Base-by-base conservation (phyloP, 2,888 invertebrate species). In the Ophioninae sp. region DNA sequence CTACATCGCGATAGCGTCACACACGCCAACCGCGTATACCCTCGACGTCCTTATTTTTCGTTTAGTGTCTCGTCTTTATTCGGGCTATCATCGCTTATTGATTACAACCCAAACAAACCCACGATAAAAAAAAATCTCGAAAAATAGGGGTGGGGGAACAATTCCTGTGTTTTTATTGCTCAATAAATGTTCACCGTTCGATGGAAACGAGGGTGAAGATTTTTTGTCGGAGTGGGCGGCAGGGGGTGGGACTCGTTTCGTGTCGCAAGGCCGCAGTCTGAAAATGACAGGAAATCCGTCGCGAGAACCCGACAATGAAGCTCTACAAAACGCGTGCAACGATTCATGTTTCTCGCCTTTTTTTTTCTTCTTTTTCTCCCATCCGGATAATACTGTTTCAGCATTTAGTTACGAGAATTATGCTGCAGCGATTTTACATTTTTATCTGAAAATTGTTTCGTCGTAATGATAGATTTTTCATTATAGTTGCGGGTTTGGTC, bases 281-380 rank as follows among this genome's bases (percentile, higher is more conserved):
- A 84, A 84, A 79, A 82, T 84, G 81, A 84, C 84, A 76, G 79
- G 82, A 84, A 84, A 84, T 84, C 81, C 81, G 73, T 78, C 80
- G 63, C 76, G 79, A 67, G 81, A 84, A 79, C 75, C 79, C 81
- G 82, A 81, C 79, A 84, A 84, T 84, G 81, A 84, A 81, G 73
- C 79, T 82, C 72, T 79, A 82, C 68, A 79, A 30, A 30, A 76
- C 79, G 75, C 84, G 79, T 64, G 56, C 58, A 79, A 58, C 75
- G 84, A 84, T 84, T 84, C 76, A 79, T 75, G 73, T 69, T 72
- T 71, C 63, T 72, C 20, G n/a, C 37, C 23, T 63, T 56, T 68
- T 61, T 39, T 73, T 23, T 22, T 37, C 37, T 30, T n/a, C n/a
- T n/a, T n/a, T 63, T 41, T 72, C 51, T 73, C 20, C 51, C 51